Base-by-base conservation (phyloP, 2,797 vertebrate genomes). In the Limnodromus scolopaceus region DNA sequence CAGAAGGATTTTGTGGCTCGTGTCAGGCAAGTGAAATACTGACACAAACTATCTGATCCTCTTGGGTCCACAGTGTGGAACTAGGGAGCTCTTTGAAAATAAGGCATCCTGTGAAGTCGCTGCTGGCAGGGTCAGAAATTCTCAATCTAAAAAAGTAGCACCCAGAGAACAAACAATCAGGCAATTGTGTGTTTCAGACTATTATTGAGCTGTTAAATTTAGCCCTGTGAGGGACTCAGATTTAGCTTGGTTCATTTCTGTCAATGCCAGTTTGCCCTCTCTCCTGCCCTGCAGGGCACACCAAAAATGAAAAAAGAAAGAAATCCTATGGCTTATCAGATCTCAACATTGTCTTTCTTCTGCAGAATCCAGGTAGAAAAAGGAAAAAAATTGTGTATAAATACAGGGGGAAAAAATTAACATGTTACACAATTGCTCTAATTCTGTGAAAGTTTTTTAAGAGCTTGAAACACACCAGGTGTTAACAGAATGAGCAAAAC, bases 161-260 rank as follows among this genome's bases (percentile, higher is more conserved):
- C 53, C 78, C 84, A 78, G 75, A 87, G 92, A 91, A 92, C 84
- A 92, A 95, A 93, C 75, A 93, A 94, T 41, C 75, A 92, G 69
- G 13, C 46, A 68, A 6, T 83, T 71, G 45, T 74, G 32, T 72
- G 61, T 78, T 96, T 89, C 81, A 17, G n/a, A 16, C 68, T 75
- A 7, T 75, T 93, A 91, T 66, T 75, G 72, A 96, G 71, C 78
- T 76, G 65, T 92, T 89, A 91, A 92, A 27, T 72, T 92, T 71
- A 89, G 68, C 46, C 43, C 57, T 88, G 25, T 45, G 76, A 91
- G 57, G n/a, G 36, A 43, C 69, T 82, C 10, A 1, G 43, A 48
- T 92, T 85, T 85, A 87, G 36, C 57, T 80, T 45, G 45, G 84
- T 83, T 96, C 81, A 66, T 1, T 96, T 93, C 71, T 83, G 75